A percentile compares a stretch with the other conserved stretches of the same genome.
These are phyloP conservation scores for Sorex maritimensis DNA, from an alignment of 2,797 vertebrate genomes.

Conservation along the genomic window DNA sequence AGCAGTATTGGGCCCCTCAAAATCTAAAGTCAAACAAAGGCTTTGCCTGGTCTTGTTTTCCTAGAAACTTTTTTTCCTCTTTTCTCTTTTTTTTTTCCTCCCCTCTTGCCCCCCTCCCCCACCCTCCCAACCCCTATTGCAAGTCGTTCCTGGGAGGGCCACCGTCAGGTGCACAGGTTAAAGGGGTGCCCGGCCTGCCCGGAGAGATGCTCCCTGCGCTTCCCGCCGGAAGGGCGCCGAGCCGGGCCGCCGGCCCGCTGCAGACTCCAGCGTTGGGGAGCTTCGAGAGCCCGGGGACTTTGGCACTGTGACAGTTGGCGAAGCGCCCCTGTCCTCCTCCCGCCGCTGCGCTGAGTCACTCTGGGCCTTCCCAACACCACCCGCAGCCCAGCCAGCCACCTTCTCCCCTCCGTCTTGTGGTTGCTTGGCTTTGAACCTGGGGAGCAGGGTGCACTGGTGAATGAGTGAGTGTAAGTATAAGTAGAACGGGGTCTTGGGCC, in stretches of 20 bases:
- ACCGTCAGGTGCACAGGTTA: neutral
- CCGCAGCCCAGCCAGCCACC: neutral
- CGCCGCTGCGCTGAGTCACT: neutral
- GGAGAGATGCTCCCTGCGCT: neutral
- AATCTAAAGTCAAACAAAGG: too few species aligned
- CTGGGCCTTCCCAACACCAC: neutral
- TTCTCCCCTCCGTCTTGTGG: conserved; percentile 9
- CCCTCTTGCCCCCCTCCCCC: neutral
- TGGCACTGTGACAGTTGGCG: conserved; percentile 47
- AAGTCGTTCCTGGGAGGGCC: conserved; percentile 42
- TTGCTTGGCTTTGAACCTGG: conserved; percentile 59
- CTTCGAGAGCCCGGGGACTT: neutral
- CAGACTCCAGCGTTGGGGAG: neutral
- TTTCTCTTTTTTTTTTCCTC: neutral
- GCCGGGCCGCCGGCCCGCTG: neutral
- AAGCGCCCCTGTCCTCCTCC: neutral
- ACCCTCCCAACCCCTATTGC: conserved; percentile 4
- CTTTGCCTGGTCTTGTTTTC: too few species aligned
- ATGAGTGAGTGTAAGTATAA: neutral
- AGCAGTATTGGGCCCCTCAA: too few species aligned
- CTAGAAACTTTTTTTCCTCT: too few species aligned
- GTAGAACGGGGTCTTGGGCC: neutral
- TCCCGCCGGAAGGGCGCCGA: neutral
- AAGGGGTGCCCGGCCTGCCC: conserved; percentile 59
- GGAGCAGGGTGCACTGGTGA: neutral